Evolutionary conservation across 92 coral and sea anemone genomes (phyloP).

Genomic region (Meandrina meandrites): DNA sequence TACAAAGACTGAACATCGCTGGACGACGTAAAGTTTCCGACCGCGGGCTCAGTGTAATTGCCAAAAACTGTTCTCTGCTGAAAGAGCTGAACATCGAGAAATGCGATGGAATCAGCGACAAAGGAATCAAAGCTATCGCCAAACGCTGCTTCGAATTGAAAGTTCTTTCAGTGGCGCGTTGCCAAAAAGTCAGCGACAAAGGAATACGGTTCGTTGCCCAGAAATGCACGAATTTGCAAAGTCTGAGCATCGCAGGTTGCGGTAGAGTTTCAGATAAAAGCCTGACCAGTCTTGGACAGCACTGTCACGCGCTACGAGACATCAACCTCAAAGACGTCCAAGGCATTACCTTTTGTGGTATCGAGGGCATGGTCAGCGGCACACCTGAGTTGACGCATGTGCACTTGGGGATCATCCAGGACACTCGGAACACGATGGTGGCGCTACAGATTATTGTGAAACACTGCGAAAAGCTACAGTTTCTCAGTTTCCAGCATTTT

Average conservation of each 20-base stretch:
- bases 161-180: slow-evolving; percentile 64
- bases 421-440: slow-evolving; percentile 61
- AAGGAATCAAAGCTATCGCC: slow-evolving; percentile 70
- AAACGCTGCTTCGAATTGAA: slow-evolving; percentile 62
- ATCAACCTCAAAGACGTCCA: slow-evolving; percentile 78
- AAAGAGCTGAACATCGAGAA: slow-evolving; percentile 67
- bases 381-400: slow-evolving; percentile 70
- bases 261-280: slow-evolving; percentile 69
- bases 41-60: slow-evolving; percentile 67
- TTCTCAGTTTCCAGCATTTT: slow-evolving; percentile 80
- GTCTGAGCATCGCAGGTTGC: slow-evolving; percentile 77
- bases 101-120: slow-evolving; percentile 69
- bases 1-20: slow-evolving; percentile 69
- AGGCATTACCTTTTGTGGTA: slow-evolving; percentile 76
- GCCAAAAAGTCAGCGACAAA: slow-evolving; percentile 74
- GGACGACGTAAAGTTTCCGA: slow-evolving; percentile 69
- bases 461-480: slow-evolving; percentile 63
- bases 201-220: slow-evolving; percentile 64
- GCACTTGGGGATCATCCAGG: slow-evolving; percentile 74
- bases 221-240: slow-evolving; percentile 61
- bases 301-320: slow-evolving; percentile 56
- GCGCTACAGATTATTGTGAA: slow-evolving; percentile 72
- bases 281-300: slow-evolving; percentile 62
- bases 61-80: slow-evolving; percentile 68
- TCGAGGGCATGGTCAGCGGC: slow-evolving; percentile 68